Percentiles rank a stretch among this genome's conserved stretches.
Conservation (phyloP, 2,113 vertebrate genomes). For the Corythornis madagascariensis region DNA sequence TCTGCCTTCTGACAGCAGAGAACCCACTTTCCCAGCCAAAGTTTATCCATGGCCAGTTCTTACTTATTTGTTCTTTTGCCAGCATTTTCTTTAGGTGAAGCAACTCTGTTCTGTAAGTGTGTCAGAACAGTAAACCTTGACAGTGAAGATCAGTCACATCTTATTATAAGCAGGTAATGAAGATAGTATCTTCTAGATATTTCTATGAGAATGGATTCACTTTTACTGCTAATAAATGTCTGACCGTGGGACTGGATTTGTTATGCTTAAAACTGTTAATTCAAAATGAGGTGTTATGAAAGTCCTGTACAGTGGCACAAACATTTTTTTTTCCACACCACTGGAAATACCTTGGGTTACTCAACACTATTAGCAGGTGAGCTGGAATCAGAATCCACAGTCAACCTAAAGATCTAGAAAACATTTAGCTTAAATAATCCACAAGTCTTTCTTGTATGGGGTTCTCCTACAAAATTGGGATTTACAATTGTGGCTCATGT, state of each 20-base stretch:
- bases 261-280: neutral
- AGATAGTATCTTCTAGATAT: neutral
- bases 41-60: neutral
- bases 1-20: neutral
- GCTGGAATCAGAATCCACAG: neutral
- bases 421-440: neutral
- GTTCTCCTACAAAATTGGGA: neutral
- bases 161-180: neutral
- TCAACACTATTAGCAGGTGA: neutral
- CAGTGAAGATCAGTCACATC: neutral
- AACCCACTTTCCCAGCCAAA: neutral
- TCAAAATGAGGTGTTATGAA: neutral
- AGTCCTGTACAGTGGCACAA: neutral
- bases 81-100: neutral
- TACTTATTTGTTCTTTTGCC: neutral
- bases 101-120: neutral
- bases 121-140: neutral
- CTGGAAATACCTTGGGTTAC: neutral
- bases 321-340: neutral
- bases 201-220: neutral
- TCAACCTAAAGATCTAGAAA: neutral
- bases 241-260: neutral
- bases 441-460: neutral
- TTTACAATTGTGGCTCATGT: neutral
- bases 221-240: neutral